phyloP scores from a whole-genome alignment of 2,888 invertebrate genomes.

The Plebejus argus region DNA sequence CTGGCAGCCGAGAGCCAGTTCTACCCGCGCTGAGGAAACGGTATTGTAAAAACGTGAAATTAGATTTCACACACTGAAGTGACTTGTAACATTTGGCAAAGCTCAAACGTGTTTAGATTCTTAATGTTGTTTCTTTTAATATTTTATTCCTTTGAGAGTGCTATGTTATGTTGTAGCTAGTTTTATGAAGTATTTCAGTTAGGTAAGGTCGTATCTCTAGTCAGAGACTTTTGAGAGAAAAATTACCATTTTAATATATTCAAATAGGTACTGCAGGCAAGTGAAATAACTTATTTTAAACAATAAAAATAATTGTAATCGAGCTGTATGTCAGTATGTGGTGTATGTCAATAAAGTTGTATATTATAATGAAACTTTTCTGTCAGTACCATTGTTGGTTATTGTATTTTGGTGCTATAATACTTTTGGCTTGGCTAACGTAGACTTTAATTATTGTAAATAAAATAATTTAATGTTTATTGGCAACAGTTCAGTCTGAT shows the following conservation, averaged over 20 bases:
- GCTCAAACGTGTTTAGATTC: constrained; percentile 70
- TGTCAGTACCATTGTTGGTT: constrained; percentile 65
- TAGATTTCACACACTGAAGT: constrained; percentile 66
- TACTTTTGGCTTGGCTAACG: constrained; percentile 77
- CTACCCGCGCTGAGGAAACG: constrained; percentile 36
- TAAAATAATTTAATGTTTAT: constrained; percentile 68
- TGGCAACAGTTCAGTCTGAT: constrained; percentile 62
- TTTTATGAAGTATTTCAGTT: constrained; percentile 65
- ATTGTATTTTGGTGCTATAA: constrained; percentile 76
- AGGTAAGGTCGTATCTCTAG: constrained; percentile 77
- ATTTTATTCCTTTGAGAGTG: constrained; percentile 69
- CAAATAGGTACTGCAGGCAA: constrained; percentile 66
- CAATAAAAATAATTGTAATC: constrained; percentile 53
- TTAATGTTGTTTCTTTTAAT: constrained; percentile 53
- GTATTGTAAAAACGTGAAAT: constrained; percentile 58
- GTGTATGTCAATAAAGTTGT: constrained; percentile 45
- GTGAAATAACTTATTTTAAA: constrained; percentile 70
- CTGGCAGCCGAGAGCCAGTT: constrained; percentile 34
- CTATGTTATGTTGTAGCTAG: constrained; percentile 67
- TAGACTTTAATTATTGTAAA: constrained; percentile 68
- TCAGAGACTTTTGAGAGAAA: constrained; percentile 74
- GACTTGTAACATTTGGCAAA: constrained; percentile 66
- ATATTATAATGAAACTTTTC: constrained; percentile 68
- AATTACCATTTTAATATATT: constrained; percentile 76
- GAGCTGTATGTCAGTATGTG: constrained; percentile 63